Evolutionary conservation across 2,797 vertebrate species (phyloP), one percentile per base, ranked within the genome.

Genomic region (Salmo trutta): DNA sequence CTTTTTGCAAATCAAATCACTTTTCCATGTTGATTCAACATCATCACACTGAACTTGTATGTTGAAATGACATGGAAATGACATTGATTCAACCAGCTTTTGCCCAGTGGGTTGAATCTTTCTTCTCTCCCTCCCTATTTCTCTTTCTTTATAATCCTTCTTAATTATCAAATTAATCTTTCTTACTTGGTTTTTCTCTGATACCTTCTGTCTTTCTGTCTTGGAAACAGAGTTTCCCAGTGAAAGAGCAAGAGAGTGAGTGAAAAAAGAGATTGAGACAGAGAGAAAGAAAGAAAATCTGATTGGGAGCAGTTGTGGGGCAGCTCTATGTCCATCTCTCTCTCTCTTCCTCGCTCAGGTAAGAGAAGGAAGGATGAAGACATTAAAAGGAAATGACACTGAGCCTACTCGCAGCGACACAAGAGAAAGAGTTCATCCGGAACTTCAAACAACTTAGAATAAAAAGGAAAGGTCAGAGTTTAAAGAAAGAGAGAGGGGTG

Each of bases 301-400:
- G 89, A 92, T 92, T 89, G 88, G 87, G 84, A 79, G 81, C 85
- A 91, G 82, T 83, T 75, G 79, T 76, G 80, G 83, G 83, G 83
- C 87, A 86, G 68, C 53, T 79, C 80, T 79, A 77, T 82, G 84
- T 88, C 82, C 31, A 29, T 75, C 31, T 64, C 4, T 84, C 76
- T 6, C 71, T 76, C 76, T 62, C 59, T 76, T 51, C 73, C n/a
- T 75, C 72, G 79, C n/a, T 54, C 79, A 89, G 88, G 90, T 90
- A 90, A 87, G 75, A 87, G 78, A 89, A 81, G 76, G 33, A 74
- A 16, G 89, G 88, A 93, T 90, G 88, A 92, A 91, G 84, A 91
- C 91, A 93, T 93, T 91, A 92, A 83, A 86, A 85, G 88, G 76
- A 92, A 92, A 92, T 92, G 90, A 92, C 87, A 91, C 83, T 8